These are phyloP conservation scores for Lathronympha strigana DNA, from an alignment of 2,888 invertebrate species.

Conservation along the genomic window DNA sequence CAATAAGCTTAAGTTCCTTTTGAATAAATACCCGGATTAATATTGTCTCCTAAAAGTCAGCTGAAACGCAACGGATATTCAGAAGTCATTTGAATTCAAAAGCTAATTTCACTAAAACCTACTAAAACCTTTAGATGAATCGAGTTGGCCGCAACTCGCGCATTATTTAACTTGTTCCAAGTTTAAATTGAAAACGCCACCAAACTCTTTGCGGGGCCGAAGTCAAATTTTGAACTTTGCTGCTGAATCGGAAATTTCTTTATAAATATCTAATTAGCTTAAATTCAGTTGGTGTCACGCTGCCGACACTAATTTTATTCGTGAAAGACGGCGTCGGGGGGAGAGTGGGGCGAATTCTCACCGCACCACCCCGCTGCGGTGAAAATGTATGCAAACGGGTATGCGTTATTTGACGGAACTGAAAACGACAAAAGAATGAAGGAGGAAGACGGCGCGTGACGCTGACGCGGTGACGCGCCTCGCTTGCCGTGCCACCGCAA, in stretches of 20 bases:
- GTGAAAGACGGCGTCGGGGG: constrained; percentile 75
- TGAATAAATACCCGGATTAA: constrained; percentile 60
- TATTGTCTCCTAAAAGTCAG: constrained; percentile 52
- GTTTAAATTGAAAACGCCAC: constrained; percentile 84
- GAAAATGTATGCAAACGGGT: constrained; percentile 83
- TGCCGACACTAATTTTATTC: constrained; percentile 84
- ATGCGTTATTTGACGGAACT: constrained; percentile 79
- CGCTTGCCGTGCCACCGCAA: constrained; percentile 56
- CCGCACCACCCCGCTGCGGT: constrained; percentile 46
- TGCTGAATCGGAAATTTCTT: constrained; percentile 83
- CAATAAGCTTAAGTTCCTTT: constrained; percentile 43
- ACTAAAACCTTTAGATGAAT: constrained; percentile 70
- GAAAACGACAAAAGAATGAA: constrained; percentile 83
- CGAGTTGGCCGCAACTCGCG: constrained; percentile 80
- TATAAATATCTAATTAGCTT: constrained; percentile 84
- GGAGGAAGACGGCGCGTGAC: constrained; percentile 51
- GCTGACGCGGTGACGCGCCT: constrained; percentile 44
- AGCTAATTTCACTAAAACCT: constrained; percentile 83
- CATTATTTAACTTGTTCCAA: constrained; percentile 83
- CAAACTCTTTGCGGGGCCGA: constrained; percentile 80
- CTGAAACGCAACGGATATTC: constrained; percentile 66
- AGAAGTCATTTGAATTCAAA: constrained; percentile 79
- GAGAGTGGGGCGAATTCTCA: constrained; percentile 51
- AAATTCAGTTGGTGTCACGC: constrained; percentile 84
- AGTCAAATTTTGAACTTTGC: constrained; percentile 84